Conservation (phyloP, 1,140 invertebrate species). For the Ceratina australensis region DNA sequence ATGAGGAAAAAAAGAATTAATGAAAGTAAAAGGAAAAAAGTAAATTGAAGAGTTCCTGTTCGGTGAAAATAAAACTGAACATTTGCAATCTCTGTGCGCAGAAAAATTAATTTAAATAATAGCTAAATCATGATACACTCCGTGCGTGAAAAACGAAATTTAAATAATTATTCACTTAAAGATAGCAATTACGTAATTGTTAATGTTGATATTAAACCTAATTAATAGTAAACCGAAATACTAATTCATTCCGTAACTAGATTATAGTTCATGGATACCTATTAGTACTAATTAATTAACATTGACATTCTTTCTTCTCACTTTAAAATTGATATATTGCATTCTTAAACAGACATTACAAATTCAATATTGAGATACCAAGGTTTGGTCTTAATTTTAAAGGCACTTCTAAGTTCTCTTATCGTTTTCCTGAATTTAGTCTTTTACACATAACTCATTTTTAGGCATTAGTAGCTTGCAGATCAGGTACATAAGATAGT, state of each 20-base stretch:
- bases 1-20: conserved; percentile 7
- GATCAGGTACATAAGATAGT: conserved; percentile 52
- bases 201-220: background rate
- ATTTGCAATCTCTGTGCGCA: conserved; percentile 4
- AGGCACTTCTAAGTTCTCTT: background rate
- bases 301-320: background rate
- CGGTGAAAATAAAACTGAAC: background rate
- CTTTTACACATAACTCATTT: conserved; percentile 17
- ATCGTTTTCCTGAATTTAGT: background rate
- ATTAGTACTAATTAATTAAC: background rate
- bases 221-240: too few relatives aligned
- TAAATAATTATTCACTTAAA: conserved; percentile 10
- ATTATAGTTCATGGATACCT: background rate
- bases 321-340: background rate
- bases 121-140: background rate
- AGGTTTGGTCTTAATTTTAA: background rate
- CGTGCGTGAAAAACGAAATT: background rate
- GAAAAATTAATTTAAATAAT: conserved; percentile 15
- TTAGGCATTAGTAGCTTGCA: conserved; percentile 41
- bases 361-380: background rate
- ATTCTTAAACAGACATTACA: background rate
- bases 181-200: background rate
- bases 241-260: background rate
- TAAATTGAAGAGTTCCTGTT: background rate
- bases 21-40: background rate